phyloP scores from a whole-genome alignment of 2,113 vertebrate genomes.

The Cathartes aura region DNA sequence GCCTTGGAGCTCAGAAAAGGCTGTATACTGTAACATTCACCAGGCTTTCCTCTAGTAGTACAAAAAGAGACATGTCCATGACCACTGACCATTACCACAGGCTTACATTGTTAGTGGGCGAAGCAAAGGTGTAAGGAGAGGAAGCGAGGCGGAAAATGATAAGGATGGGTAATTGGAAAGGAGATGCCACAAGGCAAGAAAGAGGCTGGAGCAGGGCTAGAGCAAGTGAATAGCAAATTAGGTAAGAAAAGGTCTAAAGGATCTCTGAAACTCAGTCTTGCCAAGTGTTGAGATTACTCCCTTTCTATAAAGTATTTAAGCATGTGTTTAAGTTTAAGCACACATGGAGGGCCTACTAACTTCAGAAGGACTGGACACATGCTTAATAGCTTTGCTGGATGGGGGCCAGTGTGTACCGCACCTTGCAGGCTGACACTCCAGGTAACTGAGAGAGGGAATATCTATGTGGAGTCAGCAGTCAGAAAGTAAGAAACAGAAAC shows the following conservation, averaged over 20 bases:
- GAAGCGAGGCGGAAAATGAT: background rate
- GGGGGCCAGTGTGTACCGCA: fast-evolving
- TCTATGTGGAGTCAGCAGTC: background rate
- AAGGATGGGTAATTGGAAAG: background rate
- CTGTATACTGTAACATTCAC: background rate
- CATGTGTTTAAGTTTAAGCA: conserved; percentile 7
- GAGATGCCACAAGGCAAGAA: background rate
- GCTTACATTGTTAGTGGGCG: background rate
- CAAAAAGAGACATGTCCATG: background rate
- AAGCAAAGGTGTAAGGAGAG: background rate
- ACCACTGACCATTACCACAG: background rate
- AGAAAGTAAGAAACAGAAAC: background rate
- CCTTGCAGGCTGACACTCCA: background rate
- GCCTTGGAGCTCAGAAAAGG: background rate
- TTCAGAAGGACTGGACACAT: background rate
- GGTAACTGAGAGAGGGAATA: background rate
- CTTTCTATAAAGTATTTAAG: conserved; percentile 4
- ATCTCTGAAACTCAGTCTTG: background rate
- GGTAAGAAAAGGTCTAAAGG: background rate
- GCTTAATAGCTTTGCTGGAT: background rate
- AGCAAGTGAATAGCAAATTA: background rate
- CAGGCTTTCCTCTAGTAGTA: background rate
- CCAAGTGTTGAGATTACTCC: background rate
- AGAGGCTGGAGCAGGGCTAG: background rate
- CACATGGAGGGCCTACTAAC: background rate